Evolutionary conservation across 2,797 vertebrate species (phyloP).

Genomic region (Phataginus tricuspis): DNA sequence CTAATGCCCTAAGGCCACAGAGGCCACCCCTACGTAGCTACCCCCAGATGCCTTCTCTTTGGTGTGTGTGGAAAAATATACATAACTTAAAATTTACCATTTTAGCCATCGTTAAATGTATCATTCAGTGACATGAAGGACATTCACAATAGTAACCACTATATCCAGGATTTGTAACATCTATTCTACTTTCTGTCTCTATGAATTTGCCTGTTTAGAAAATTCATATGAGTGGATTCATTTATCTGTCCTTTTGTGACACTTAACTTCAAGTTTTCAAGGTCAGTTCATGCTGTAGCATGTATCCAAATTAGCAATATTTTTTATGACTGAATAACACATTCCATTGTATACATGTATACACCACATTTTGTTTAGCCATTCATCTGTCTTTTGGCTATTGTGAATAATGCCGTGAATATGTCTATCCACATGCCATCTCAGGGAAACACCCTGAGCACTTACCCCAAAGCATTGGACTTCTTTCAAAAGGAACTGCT

Average conservation of each 20-base stretch:
- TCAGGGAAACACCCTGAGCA: not conserved
- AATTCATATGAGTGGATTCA: not conserved
- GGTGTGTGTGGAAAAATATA: not conserved
- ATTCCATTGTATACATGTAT: not conserved
- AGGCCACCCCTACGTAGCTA: not conserved
- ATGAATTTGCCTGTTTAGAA: not conserved
- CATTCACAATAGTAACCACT: not conserved
- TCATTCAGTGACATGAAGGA: not conserved
- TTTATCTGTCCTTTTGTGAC: not conserved
- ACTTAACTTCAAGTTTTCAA: not conserved
- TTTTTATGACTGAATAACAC: conserved; percentile 8
- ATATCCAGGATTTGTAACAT: not conserved
- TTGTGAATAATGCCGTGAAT: not conserved
- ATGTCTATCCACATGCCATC: not conserved
- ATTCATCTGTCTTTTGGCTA: not conserved
- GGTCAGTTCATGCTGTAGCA: not conserved
- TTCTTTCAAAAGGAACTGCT: conserved; percentile 5
- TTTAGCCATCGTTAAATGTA: not conserved
- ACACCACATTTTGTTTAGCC: not conserved
- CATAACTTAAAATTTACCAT: not conserved
- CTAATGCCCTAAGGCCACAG: not conserved
- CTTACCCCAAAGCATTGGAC: not conserved
- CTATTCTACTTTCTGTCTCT: not conserved
- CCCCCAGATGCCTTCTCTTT: not conserved
- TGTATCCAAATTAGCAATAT: not conserved